Evolutionary conservation across 2,113 vertebrate species (phyloP), one percentile per base, ranked within the genome.

Genomic region (Sterrhoptilus dennistouni): DNA sequence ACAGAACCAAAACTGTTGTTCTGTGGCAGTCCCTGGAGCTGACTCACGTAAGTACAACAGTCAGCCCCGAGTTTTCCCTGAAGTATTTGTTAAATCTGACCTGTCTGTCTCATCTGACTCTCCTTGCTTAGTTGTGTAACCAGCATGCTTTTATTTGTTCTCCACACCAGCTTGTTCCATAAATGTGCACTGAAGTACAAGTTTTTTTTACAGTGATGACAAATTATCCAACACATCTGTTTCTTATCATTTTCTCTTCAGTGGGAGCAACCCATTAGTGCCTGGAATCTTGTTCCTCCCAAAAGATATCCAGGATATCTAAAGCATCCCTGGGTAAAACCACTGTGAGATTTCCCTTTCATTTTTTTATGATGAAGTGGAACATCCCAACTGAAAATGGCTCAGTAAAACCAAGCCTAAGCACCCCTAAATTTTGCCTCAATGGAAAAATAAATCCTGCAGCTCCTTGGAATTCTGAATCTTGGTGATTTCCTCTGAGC

Each of bases 161-260:
- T 97, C 97, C 95, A 97, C 93, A 98, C 94, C 94, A 90, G 96
- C 97, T 97, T 97, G 98, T 97, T 98, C 96, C 97, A 95, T 97
- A 81, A 92, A 74, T 33, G 66, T 98, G 96, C 98, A 97, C 96
- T 66, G 91, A 97, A 97, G 47, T 93, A 97, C 64, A 79, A 95
- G 91, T 91, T 91, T 93, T 96, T 96, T 98, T 94, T 97, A 98
- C 98, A 77, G 98, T 98, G 98, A 99, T 99, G 99, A 99, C 98
- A 95, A 97, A 98, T 98, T 98, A 98, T 98, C 98, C 98, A 98
- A 97, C 95, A 0, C 92, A 85, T 96, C 96, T 91, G 50, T 84
- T 93, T 92, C 20, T 1, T 52, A 57, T 36, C 53, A 4, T 76
- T 91, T 90, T 86, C 28, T 59, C n/a, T 84, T 54, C 6, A 5